phyloP scores from a whole-genome alignment of 2,888 invertebrate genomes.

The Ectropis crepuscularia region DNA sequence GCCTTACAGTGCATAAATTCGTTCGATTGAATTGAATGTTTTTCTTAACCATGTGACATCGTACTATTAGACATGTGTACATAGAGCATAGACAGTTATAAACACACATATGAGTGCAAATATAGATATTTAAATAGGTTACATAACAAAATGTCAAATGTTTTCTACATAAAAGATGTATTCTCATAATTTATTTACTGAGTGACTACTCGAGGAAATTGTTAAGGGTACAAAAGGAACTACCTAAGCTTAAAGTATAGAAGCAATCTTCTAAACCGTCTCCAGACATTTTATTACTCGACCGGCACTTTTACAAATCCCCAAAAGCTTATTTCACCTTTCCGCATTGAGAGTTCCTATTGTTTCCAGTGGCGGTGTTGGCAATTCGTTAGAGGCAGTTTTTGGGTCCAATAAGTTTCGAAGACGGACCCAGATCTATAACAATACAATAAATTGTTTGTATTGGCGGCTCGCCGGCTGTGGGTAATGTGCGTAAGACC shows the following conservation, averaged over 20 bases:
- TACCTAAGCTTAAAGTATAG: constrained; percentile 21
- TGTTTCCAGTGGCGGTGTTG: constrained; percentile 49
- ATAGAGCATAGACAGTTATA: too few species aligned
- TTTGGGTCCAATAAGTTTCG: constrained; percentile 60
- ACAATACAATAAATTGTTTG: constrained; percentile 77
- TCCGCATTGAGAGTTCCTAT: constrained; percentile 34
- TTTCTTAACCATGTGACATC: too few species aligned
- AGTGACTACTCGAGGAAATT: not conserved
- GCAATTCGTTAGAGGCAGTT: constrained; percentile 49
- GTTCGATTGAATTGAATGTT: too few species aligned
- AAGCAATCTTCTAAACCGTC: constrained; percentile 28
- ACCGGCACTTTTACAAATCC: constrained; percentile 30
- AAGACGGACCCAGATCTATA: constrained; percentile 68
- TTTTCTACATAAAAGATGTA: not conserved
- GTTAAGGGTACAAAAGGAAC: constrained; percentile 10
- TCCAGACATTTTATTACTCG: constrained; percentile 30
- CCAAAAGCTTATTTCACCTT: constrained; percentile 30
- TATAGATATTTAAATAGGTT: too few species aligned
- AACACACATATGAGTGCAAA: too few species aligned
- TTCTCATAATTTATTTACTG: not conserved
- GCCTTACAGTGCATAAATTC: too few species aligned
- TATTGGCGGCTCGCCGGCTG: constrained; percentile 68
- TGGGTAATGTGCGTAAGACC: constrained; percentile 70
- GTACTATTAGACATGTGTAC: too few species aligned
- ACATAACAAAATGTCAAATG: too few species aligned